phyloP scores from a whole-genome alignment of 2,888 invertebrate genomes.

The Therioaphis trifolii region DNA sequence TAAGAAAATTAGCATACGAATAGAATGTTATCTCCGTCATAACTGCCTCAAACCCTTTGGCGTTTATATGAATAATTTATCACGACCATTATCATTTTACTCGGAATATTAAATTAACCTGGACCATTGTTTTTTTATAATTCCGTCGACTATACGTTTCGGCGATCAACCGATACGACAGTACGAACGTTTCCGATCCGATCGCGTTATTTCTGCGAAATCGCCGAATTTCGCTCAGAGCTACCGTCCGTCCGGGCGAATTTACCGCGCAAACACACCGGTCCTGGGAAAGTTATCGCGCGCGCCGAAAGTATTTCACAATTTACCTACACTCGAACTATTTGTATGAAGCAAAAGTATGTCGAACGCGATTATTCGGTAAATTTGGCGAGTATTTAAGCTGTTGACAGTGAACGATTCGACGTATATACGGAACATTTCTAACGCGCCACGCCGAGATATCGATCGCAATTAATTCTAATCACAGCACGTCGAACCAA shows the following conservation, averaged over 20 bases:
- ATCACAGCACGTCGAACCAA: no score
- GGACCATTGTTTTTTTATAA: background rate
- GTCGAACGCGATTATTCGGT: background rate
- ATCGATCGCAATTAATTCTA: no score
- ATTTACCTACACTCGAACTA: background rate
- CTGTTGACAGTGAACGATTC: no score
- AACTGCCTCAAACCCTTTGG: background rate
- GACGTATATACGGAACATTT: no score
- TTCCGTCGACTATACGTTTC: background rate
- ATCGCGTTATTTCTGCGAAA: background rate
- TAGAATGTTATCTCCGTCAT: background rate
- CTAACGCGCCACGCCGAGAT: no score
- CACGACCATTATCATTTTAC: background rate
- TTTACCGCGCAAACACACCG: background rate
- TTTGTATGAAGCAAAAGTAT: conserved; percentile 3
- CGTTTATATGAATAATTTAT: conserved; percentile 23
- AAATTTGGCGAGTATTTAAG: background rate
- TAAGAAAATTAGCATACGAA: conserved; percentile 32
- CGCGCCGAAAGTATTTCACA: background rate
- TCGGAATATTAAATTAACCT: background rate
- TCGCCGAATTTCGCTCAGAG: background rate
- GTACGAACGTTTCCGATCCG: background rate
- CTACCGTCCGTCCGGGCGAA: background rate
- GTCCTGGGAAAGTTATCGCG: background rate
- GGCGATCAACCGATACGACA: background rate